phyloP scores from a whole-genome alignment of 2,113 vertebrate genomes.

The Limnothrissa miodon region DNA sequence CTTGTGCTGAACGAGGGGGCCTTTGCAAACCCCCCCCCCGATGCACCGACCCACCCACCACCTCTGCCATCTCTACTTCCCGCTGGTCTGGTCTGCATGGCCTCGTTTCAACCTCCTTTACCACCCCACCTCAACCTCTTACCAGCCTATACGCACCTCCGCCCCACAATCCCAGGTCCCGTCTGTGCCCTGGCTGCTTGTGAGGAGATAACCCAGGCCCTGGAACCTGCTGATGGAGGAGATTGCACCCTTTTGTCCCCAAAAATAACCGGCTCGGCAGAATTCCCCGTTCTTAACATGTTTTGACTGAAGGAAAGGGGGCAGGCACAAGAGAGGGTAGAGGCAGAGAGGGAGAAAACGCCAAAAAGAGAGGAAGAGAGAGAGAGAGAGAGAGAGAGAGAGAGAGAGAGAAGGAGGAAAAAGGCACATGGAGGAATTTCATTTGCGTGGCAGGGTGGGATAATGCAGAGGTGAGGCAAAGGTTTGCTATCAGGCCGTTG shows the following conservation, averaged over 20 bases:
- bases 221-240: slow-evolving; percentile 70
- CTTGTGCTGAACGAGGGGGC: slow-evolving; percentile 52
- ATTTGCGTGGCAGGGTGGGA: slow-evolving; percentile 61
- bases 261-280: slow-evolving; percentile 71
- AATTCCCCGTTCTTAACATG: slow-evolving; percentile 65
- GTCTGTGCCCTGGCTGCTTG: slow-evolving; percentile 64
- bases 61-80: slow-evolving; percentile 18
- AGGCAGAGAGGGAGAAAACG: slow-evolving; percentile 35
- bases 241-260: slow-evolving; percentile 73
- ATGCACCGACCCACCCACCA: neutral
- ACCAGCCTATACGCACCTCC: slow-evolving; percentile 14
- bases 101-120: slow-evolving; percentile 38
- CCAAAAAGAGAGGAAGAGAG: neutral
- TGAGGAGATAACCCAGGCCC: slow-evolving; percentile 69
- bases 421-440: slow-evolving; percentile 56
- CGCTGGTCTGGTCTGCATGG: slow-evolving; percentile 28
- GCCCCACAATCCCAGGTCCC: slow-evolving; percentile 47
- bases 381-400: slow-evolving; percentile 27
- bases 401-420: slow-evolving; percentile 57
- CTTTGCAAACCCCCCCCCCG: slow-evolving; percentile 27
- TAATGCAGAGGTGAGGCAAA: slow-evolving; percentile 60
- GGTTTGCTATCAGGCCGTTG: slow-evolving; percentile 41
- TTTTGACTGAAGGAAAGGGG: slow-evolving; percentile 57
- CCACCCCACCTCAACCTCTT: slow-evolving; percentile 1
- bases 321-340: neutral